Percentiles rank a stretch among this genome's conserved stretches.
These are phyloP conservation scores for Cydia strobilella DNA, from an alignment of 1,140 invertebrate genomes.

Conservation along the genomic window DNA sequence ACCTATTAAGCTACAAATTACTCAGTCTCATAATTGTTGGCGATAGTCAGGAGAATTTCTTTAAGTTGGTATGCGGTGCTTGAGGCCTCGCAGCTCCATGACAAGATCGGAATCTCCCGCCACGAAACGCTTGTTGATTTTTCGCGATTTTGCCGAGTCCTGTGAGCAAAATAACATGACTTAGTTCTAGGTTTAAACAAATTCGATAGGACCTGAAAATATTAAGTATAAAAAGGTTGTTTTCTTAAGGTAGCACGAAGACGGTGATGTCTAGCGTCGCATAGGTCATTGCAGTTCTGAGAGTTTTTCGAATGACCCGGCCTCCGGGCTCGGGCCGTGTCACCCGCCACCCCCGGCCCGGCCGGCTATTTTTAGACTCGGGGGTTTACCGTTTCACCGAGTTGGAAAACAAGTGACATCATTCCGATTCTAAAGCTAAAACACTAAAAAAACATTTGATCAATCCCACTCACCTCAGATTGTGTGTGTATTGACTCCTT, in stretches of 20 bases:
- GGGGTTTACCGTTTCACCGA: slow-evolving; percentile 56
- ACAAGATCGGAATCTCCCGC: slow-evolving; percentile 81
- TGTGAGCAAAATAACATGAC: slow-evolving; percentile 47
- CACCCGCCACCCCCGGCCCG: slow-evolving; percentile 73
- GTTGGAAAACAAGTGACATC: slow-evolving; percentile 38
- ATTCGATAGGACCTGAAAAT: background rate
- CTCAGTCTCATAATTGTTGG: slow-evolving; percentile 78
- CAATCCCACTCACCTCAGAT: slow-evolving; percentile 54
- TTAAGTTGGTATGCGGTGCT: slow-evolving; percentile 80
- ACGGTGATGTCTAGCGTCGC: background rate
- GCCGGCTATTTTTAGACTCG: slow-evolving; percentile 76
- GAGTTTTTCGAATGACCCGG: slow-evolving; percentile 60
- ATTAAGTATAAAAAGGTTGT: background rate
- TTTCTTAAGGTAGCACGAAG: background rate
- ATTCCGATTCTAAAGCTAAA: slow-evolving; percentile 18
- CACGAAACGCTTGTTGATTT: slow-evolving; percentile 81
- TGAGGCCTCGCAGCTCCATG: slow-evolving; percentile 81
- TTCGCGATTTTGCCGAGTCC: slow-evolving; percentile 56
- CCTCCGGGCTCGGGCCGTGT: slow-evolving; percentile 59
- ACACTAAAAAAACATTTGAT: slow-evolving; percentile 16
- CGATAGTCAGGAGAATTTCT: slow-evolving; percentile 56
- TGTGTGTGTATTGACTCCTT: slow-evolving; percentile 61
- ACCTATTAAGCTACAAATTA: slow-evolving; percentile 72
- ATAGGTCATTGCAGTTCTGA: slow-evolving; percentile 6
- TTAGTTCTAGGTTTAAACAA: background rate